Conservation (phyloP, 2,113 vertebrate genomes). For the Gallinago media region DNA sequence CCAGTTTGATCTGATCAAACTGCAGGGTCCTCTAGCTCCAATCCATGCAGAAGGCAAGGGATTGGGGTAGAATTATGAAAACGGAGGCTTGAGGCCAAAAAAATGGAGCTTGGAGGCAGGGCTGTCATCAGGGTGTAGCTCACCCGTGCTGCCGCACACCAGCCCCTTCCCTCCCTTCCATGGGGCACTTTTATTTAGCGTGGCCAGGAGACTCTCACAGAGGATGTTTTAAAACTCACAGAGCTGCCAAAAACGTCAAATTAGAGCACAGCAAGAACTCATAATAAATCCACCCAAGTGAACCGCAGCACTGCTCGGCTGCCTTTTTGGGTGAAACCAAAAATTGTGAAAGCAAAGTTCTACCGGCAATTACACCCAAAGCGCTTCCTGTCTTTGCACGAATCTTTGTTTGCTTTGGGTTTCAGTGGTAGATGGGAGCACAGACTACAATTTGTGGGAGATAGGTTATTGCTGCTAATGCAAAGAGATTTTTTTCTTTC, state of each 20-base stretch:
- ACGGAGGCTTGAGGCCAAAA: background rate
- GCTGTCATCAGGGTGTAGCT: background rate
- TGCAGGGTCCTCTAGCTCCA: background rate
- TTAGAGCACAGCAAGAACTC: background rate
- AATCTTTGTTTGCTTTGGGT: slow-evolving; percentile 27
- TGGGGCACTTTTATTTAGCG: background rate
- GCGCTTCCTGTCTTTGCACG: slow-evolving; percentile 1
- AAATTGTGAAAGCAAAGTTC: background rate
- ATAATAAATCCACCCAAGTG: background rate
- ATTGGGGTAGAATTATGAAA: background rate
- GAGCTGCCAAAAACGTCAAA: background rate
- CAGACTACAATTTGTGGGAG: background rate
- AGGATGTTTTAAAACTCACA: background rate
- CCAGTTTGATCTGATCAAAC: background rate
- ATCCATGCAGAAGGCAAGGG: background rate
- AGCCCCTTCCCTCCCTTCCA: background rate
- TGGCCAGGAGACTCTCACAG: background rate
- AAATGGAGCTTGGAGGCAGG: background rate
- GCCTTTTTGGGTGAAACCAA: slow-evolving; percentile 1
- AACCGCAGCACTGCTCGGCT: background rate
- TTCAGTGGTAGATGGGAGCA: background rate
- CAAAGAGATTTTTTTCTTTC: background rate
- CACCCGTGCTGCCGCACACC: background rate
- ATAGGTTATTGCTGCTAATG: background rate
- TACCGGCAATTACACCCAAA: background rate